Evolutionary conservation across 2,113 vertebrate genomes (phyloP), one percentile per base, ranked within the genome.

Genomic region (Crypturellus undulatus): DNA sequence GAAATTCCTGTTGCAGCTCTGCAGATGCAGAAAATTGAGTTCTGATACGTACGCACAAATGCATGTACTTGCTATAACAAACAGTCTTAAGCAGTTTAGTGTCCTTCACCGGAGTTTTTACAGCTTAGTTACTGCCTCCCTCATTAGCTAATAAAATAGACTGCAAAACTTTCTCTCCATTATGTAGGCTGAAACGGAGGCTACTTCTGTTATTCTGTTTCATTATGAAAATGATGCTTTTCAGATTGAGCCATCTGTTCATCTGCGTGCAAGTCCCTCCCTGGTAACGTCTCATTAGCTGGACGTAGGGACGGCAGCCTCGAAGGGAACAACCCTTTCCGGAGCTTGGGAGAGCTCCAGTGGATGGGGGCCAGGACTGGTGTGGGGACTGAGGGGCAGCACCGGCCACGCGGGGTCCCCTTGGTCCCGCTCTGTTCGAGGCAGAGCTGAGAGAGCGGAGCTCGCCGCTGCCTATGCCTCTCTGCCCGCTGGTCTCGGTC

Each of bases 141-240:
- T 92, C 84, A 89, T 72, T 45, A 79, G 43, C 78, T 96, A 72
- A 77, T 92, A 91, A 89, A 94, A 82, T 14, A 93, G 52, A 79
- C 75, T 62, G 40, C 84, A 89, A 92, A 95, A 71, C 43, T 81
- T 89, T 58, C 54, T 58, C 30, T 47, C 54, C 20, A 7, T 87
- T 92, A 49, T 69, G 7, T 49, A 36, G 73, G 40, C 58, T 70
- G 59, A 79, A 91, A 52, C 8, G 72, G 62, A 72, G 43, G n/a
- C 58, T 79, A 58, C 36, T 84, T 63, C 28, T 65, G n/a, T 76
- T 91, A 54, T 88, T 87, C 47, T 71, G 8, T 54, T 86, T 64
- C 42, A 34, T 87, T 79, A 79, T 17, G 36, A 60, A 88, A 87
- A 75, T 5, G 59, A 58, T 14, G 34, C 28, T 58, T 91, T 79